A percentile compares a stretch with the other conserved stretches of the same genome.
Conservation (phyloP, 2,888 invertebrate genomes). For the Mantis religiosa region DNA sequence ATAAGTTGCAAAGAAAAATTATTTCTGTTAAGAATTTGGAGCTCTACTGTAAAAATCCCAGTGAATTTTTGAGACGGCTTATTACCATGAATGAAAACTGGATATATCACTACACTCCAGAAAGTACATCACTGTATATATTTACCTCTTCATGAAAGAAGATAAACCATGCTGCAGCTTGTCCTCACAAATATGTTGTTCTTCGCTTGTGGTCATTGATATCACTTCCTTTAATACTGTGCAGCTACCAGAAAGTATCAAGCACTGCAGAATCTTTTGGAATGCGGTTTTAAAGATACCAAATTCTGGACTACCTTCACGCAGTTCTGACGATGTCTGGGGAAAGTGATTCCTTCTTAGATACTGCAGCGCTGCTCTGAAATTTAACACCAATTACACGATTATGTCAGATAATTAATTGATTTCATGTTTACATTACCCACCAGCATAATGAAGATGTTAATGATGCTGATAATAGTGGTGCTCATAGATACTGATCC, state of each 20-base stretch:
- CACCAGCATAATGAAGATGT: too few species aligned
- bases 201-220: slow-evolving; percentile 18
- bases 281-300: slow-evolving; percentile 19
- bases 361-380: slow-evolving; percentile 18
- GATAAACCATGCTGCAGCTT: slow-evolving; percentile 21
- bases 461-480: too few species aligned
- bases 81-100: too few species aligned
- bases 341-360: slow-evolving; percentile 25
- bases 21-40: too few species aligned
- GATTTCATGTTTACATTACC: too few species aligned
- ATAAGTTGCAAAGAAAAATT: too few species aligned
- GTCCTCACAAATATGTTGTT: slow-evolving; percentile 19
- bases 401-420: too few species aligned
- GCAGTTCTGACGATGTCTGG: slow-evolving; percentile 11
- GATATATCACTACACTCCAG: too few species aligned
- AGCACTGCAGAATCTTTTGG: slow-evolving; percentile 26
- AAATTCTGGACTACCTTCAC: slow-evolving; percentile 1
- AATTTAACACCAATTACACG: neutral
- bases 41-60: too few species aligned
- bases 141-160: slow-evolving; percentile 26
- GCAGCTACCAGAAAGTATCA: slow-evolving; percentile 24
- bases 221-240: slow-evolving; percentile 24
- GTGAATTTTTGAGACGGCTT: too few species aligned
- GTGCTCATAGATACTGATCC: too few species aligned
- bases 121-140: neutral